These are phyloP conservation scores for Stegodyphus dumicola DNA, from an alignment of 1,140 invertebrate genomes.

Conservation along the genomic window DNA sequence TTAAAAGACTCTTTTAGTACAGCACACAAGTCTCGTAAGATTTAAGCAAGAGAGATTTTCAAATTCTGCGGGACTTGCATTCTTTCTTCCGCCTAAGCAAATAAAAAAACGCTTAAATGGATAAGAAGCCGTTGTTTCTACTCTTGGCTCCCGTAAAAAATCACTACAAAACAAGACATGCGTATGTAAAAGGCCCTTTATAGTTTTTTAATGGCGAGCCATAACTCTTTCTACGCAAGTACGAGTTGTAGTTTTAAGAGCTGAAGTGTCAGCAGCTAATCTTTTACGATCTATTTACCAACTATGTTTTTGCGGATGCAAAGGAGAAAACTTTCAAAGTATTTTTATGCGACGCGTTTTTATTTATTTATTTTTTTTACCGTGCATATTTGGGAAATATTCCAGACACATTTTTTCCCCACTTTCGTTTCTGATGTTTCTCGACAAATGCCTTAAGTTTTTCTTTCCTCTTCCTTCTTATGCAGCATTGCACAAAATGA, in stretches of 20 bases:
- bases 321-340: neutral
- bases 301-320: neutral
- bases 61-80: too few relatives aligned
- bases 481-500: neutral
- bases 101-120: neutral
- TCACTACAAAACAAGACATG: neutral
- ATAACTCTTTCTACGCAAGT: constrained; percentile 20
- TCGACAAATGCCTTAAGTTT: too few relatives aligned
- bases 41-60: too few relatives aligned
- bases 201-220: constrained; percentile 13
- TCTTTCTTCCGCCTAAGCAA: neutral
- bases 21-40: too few relatives aligned
- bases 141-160: constrained; percentile 8
- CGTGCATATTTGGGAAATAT: too few relatives aligned
- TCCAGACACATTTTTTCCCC: too few relatives aligned
- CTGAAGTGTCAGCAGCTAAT: constrained; percentile 4
- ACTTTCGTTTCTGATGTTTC: too few relatives aligned
- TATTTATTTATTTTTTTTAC: too few relatives aligned
- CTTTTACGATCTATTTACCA: constrained; percentile 29
- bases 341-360: neutral
- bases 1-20: too few relatives aligned
- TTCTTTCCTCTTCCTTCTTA: constrained; percentile 1
- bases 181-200: neutral
- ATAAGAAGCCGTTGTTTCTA: neutral
- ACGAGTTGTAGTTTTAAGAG: constrained; percentile 13